These are phyloP conservation scores for Blera fallax DNA, from an alignment of 2,888 invertebrate genomes.

Conservation along the genomic window DNA sequence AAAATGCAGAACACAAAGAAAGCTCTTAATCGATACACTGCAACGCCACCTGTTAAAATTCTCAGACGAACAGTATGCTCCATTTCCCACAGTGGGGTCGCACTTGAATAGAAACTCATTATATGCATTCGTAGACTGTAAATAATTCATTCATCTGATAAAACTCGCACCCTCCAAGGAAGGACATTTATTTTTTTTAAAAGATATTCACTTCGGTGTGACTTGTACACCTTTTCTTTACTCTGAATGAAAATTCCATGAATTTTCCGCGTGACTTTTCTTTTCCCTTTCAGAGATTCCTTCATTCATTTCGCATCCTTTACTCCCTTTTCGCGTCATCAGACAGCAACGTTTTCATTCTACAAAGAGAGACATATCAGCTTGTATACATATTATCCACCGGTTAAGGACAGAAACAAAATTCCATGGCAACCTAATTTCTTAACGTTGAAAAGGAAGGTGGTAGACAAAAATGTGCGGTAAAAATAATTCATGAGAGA, in stretches of 20 bases:
- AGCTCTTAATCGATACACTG: conserved; percentile 2
- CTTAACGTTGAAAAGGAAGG: conserved; percentile 12
- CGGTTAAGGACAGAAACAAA: not conserved
- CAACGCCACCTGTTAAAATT: not conserved
- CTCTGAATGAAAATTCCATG: conserved; percentile 20
- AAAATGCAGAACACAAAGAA: not conserved
- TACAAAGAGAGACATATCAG: not conserved
- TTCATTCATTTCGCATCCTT: not conserved
- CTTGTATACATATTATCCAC: not conserved
- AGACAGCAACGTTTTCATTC: not conserved
- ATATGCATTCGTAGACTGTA: not conserved
- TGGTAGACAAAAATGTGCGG: conserved; percentile 19
- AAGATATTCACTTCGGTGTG: conserved; percentile 18
- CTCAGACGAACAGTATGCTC: not conserved
- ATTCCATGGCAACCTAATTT: conserved; percentile 26
- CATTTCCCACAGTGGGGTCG: not conserved
- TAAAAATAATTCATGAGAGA: not conserved
- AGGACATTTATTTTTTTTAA: not conserved
- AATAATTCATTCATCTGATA: conserved; percentile 13
- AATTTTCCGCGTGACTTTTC: conserved; percentile 21
- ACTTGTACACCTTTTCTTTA: conserved; percentile 11
- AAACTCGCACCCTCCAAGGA: not conserved
- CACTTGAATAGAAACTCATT: not conserved
- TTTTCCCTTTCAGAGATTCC: conserved; percentile 4
- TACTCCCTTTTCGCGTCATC: not conserved